Conservation (phyloP, 2,888 invertebrate species). For the Ptychoptera albimana region DNA sequence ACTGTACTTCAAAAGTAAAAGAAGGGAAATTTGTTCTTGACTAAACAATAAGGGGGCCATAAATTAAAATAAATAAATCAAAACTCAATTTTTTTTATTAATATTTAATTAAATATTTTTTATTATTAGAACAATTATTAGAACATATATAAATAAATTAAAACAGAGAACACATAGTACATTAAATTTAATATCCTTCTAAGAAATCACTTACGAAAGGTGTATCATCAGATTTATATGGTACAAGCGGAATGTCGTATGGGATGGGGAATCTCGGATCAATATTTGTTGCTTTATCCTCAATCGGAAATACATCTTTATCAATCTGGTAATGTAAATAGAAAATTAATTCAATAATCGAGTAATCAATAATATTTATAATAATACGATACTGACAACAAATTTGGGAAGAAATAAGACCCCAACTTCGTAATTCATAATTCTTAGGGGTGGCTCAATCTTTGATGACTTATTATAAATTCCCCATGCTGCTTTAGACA, state of each 20-base stretch:
- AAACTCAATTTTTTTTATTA: no score
- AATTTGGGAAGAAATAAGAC: constrained; percentile 73
- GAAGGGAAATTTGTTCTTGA: no score
- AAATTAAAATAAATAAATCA: no score
- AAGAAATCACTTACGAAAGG: constrained; percentile 53
- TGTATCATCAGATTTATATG: constrained; percentile 49
- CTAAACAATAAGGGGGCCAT: no score
- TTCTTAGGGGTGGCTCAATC: constrained; percentile 41
- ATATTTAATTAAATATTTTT: no score
- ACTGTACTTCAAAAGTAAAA: no score
- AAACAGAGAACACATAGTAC: no score
- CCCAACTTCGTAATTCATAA: constrained; percentile 83
- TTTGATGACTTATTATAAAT: constrained; percentile 38
- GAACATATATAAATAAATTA: no score
- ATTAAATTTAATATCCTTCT: no score
- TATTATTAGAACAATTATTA: no score
- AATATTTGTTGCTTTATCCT: constrained; percentile 20
- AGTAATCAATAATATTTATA: background rate
- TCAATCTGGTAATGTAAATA: constrained; percentile 35
- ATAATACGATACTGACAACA: constrained; percentile 44
- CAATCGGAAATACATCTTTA: constrained; percentile 41
- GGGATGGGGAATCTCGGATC: constrained; percentile 45
- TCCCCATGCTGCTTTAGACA: constrained; percentile 98
- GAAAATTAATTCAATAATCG: constrained; percentile 1
- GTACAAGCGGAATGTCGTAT: constrained; percentile 65